phyloP scores from a whole-genome alignment of 1,140 invertebrate genomes.

The Melitaea cinxia region DNA sequence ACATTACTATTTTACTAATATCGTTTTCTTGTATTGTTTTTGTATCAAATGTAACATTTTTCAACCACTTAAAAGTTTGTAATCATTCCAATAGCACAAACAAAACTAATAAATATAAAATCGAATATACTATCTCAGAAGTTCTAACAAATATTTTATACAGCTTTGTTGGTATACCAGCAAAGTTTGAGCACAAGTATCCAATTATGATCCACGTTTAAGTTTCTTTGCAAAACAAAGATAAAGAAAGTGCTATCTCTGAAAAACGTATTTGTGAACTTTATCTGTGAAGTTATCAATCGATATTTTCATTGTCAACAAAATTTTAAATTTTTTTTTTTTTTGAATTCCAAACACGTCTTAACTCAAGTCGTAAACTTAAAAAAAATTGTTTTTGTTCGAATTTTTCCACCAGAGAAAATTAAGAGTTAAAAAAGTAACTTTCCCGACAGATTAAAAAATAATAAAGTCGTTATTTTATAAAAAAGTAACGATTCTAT shows the following conservation, averaged over 20 bases:
- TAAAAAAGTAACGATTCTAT: too few species aligned
- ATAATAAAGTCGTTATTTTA: too few species aligned
- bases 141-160: constrained; percentile 1
- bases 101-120: background rate
- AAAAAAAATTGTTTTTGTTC: too few species aligned
- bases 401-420: too few species aligned
- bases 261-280: background rate
- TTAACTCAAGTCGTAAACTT: too few species aligned
- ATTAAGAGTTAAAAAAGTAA: too few species aligned
- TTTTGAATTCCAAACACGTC: background rate
- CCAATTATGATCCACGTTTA: constrained; percentile 31
- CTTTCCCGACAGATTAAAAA: too few species aligned
- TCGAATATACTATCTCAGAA: background rate
- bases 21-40: too few species aligned
- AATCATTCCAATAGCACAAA: background rate
- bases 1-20: too few species aligned
- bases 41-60: too few species aligned
- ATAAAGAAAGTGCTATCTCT: constrained; percentile 9
- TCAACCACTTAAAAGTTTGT: too few species aligned
- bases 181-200: constrained; percentile 22
- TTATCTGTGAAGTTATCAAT: background rate
- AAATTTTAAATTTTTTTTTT: background rate
- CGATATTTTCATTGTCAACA: background rate
- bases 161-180: background rate
- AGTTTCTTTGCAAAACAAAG: constrained; percentile 8